These are phyloP conservation scores for Hippopotamyrus pictus DNA, from an alignment of 2,797 vertebrate genomes.

Conservation along the genomic window DNA sequence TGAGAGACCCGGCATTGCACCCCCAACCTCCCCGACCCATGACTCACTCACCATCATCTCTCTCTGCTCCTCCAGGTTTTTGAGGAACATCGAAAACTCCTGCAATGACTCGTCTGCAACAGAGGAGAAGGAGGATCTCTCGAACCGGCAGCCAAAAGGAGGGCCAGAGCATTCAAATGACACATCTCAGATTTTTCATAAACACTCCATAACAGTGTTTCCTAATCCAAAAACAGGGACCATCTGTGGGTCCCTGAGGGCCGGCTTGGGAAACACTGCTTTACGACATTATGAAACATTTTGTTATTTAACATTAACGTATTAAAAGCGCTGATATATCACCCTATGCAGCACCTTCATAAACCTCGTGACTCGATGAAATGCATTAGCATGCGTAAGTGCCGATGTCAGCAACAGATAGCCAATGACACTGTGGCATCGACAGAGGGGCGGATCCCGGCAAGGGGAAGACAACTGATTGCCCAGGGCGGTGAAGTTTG, in stretches of 20 bases:
- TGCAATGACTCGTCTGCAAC: slow-evolving; percentile 86
- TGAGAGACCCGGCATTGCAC: too few species aligned
- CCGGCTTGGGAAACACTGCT: neutral
- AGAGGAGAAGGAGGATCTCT: neutral
- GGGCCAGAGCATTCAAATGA: neutral
- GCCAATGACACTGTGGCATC: neutral
- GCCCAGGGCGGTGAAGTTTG: neutral
- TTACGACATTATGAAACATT: neutral
- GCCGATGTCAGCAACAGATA: neutral
- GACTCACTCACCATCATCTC: slow-evolving; percentile 86
- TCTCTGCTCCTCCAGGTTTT: slow-evolving; percentile 92
- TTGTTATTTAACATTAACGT: neutral
- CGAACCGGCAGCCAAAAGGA: neutral
- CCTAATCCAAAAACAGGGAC: neutral
- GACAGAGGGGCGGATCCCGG: neutral
- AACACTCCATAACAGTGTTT: neutral
- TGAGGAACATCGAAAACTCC: slow-evolving; percentile 89
- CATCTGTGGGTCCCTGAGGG: neutral
- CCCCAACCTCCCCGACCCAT: neutral
- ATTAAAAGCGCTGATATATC: neutral
- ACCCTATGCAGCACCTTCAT: neutral
- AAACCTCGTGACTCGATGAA: neutral
- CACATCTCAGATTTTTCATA: neutral
- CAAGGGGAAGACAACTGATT: neutral
- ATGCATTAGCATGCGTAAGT: neutral